Evolutionary conservation across 2,888 invertebrate species (phyloP).

Genomic region (Lasioglossum malachurum): DNA sequence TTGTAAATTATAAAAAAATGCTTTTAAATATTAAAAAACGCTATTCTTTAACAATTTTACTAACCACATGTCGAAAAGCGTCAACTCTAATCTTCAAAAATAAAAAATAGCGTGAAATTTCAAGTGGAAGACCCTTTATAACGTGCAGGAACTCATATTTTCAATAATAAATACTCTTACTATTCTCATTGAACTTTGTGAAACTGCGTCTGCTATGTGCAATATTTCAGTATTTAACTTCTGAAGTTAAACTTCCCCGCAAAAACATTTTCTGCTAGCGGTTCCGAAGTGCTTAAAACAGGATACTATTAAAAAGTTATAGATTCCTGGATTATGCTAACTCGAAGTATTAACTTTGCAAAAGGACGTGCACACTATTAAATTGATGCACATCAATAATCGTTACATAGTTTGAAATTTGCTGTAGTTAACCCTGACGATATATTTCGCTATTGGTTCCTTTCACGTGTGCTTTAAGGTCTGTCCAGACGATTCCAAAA

Average conservation of each 20-base stretch:
- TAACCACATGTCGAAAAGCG: too few species aligned
- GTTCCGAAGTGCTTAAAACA: background rate
- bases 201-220: background rate
- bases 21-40: too few species aligned
- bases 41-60: too few species aligned
- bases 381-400: background rate
- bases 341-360: background rate
- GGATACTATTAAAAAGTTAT: background rate
- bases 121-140: too few species aligned
- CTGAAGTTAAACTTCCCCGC: background rate
- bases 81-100: too few species aligned
- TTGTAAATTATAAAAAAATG: too few species aligned
- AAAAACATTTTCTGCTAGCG: background rate
- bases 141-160: background rate
- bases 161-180: background rate
- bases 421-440: background rate
- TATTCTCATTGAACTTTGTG: background rate
- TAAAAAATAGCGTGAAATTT: too few species aligned
- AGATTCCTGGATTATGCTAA: background rate
- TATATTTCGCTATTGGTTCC: background rate
- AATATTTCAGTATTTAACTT: background rate
- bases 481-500: background rate
- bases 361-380: background rate
- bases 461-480: background rate
- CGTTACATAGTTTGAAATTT: background rate